Base-by-base conservation (phyloP, 2,888 invertebrate species). In the Melangyna quadrimaculata region DNA sequence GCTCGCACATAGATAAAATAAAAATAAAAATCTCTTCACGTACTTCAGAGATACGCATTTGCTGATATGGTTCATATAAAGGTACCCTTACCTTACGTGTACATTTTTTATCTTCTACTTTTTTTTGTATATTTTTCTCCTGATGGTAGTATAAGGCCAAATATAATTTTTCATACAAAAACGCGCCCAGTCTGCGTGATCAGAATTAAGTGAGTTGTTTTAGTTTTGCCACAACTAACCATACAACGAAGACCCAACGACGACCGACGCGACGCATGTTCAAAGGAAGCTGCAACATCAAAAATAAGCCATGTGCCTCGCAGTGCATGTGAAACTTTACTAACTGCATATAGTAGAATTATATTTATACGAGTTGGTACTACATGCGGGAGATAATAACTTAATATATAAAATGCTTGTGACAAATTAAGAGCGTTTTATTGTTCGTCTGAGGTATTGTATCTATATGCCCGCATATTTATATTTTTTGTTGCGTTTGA, bases 111-210 rank as follows among this genome's bases (percentile, higher is more conserved):
- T 81, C 61, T 86, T 22, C 17, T 79, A 32, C 74, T 17, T n/a
- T 48, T 9, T 17, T 43, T 19, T 29, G 29, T 14, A 27, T 43
- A 12, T 45, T 37, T 12, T 14, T 57, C 7, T 29, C 0, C 8
- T n/a, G n/a, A 35, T 69, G 71, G 59, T 72, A n/a, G n/a, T n/a
- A n/a, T n/a, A 79, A 71, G 29, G 12, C 51, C 37, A 29, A 37
- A 63, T 69, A 63, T 43, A 45, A 77, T 81, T 63, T 81, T 63
- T 86, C 63, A 77, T 67, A 69, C 53, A 86, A 59, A 73, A 59
- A 73, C 86, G 86, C 86, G 86, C 86, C 86, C 86, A 86, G 81
- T 78, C 86, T 86, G 86, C 86, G 86, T 86, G 86, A 86, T 86
- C 86, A 73, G 86, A 81, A 81, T 67, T 72, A 84, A 80, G 75